Evolutionary conservation across 2,888 invertebrate genomes (phyloP), one percentile per base, ranked within the genome.

Genomic region (Parnassius glacialis): DNA sequence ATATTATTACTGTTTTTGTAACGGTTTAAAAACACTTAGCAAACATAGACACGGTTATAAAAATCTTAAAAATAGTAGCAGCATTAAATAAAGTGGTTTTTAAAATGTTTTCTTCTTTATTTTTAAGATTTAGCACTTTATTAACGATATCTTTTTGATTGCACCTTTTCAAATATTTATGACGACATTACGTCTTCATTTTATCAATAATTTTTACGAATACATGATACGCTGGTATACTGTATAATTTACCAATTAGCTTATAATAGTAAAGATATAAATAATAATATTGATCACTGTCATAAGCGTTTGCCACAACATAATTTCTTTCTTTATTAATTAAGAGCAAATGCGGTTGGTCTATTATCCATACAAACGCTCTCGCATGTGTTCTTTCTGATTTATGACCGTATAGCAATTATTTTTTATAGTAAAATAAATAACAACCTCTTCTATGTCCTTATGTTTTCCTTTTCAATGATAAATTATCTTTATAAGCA

Each of bases 221-320:
- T 59, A 61, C 74, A 67, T 62, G 76, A 72, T 71, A 80, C 73
- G 78, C 78, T 72, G 77, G 79, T 74, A n/a, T n/a, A 76, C 72
- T 71, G 73, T 72, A 69, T 74, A 76, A 76, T 77, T 71, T 73
- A 71, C 75, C 74, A 74, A 80, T 81, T 74, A 74, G 72, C 66
- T 70, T 63, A 61, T 66, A 68, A 70, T 65, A 25, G 3, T 3
- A 25, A 2, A 20, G 20, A 1, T 20, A 20, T 20, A 2, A 20
- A 2, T 66, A 5, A 64, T 65, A 61, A 65, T 67, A 62, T 66
- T 61, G 65, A 66, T 65, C 60, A 61, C 59, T 20, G 20, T 20
- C 20, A 20, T 20, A 20, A 43, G 42, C 53, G 11, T 16, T 12
- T 52, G 47, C n/a, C n/a, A n/a, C n/a, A 1, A 47, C 10, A 13